phyloP scores from a whole-genome alignment of 2,888 invertebrate species.

The Macaria liturata region DNA sequence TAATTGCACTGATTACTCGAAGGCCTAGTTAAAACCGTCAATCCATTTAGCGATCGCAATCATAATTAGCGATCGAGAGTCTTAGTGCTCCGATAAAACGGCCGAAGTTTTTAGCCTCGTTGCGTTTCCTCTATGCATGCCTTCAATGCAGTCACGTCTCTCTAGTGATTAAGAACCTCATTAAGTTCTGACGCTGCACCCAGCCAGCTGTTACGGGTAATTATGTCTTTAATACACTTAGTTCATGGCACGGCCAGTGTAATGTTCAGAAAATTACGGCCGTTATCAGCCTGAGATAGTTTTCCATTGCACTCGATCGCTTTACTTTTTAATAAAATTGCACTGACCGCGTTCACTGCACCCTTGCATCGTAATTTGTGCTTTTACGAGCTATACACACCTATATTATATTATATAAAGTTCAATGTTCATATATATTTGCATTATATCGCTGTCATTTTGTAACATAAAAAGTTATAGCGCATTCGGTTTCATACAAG shows the following conservation, averaged over 20 bases:
- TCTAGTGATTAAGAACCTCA: constrained; percentile 20
- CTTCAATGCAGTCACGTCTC: constrained; percentile 3
- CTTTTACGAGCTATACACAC: too few relatives aligned
- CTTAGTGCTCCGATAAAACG: background rate
- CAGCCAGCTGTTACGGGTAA: constrained; percentile 9
- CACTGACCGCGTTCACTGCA: background rate
- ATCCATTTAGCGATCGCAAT: background rate
- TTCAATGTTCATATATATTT: background rate
- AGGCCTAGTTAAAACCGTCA: too few relatives aligned
- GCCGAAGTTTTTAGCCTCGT: background rate
- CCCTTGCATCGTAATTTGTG: too few relatives aligned
- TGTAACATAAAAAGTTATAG: background rate
- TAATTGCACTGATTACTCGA: too few relatives aligned
- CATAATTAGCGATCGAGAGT: constrained; percentile 1
- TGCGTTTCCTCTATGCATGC: background rate
- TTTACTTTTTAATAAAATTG: constrained; percentile 1
- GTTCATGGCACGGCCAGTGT: constrained; percentile 7
- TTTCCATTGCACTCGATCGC: background rate
- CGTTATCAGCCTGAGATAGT: background rate
- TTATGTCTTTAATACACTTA: constrained; percentile 16
- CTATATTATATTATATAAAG: too few relatives aligned
- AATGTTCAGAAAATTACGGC: constrained; percentile 14
- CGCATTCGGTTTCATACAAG: background rate
- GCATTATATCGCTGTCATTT: background rate
- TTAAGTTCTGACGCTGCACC: constrained; percentile 18